Conservation (phyloP, 2,888 invertebrate species). For the Lasioglossum zephyrum region DNA sequence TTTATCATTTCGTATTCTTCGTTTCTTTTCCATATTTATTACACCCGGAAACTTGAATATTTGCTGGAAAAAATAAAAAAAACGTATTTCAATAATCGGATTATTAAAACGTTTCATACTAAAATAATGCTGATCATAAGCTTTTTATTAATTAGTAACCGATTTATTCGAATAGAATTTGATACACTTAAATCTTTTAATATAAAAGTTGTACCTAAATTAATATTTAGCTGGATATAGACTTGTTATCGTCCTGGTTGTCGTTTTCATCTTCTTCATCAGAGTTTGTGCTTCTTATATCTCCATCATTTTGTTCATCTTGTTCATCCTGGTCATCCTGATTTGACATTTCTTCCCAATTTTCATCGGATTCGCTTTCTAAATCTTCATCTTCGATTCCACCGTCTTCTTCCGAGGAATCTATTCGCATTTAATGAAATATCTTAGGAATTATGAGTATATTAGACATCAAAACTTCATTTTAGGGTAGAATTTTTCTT, state of each 20-base stretch:
- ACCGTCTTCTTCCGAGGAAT: conserved; percentile 81
- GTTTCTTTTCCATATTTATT: conserved; percentile 20
- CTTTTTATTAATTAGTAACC: not conserved
- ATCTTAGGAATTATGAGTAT: not conserved
- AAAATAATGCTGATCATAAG: not conserved
- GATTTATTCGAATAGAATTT: conserved; percentile 9
- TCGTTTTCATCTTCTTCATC: conserved; percentile 49
- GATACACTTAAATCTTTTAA: not conserved
- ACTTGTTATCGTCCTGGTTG: conserved; percentile 50
- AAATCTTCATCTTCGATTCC: conserved; percentile 77
- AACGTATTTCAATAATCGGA: not conserved
- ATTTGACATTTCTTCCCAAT: conserved; percentile 82
- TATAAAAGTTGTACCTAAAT: conserved; percentile 31
- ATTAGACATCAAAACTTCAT: not conserved
- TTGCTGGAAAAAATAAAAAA: conserved; percentile 41
- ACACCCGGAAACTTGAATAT: conserved; percentile 27
- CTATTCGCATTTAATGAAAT: conserved; percentile 57
- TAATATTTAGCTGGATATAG: conserved; percentile 62
- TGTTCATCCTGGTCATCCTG: conserved; percentile 75
- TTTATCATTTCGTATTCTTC: conserved; percentile 35
- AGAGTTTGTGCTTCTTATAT: conserved; percentile 52
- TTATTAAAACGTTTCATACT: not conserved
- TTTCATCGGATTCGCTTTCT: conserved; percentile 81
- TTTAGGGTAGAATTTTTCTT: conserved; percentile 23
- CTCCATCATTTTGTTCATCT: conserved; percentile 58